Evolutionary conservation across 2,888 invertebrate species (phyloP).

Genomic region (Drosophila paranaensis): DNA sequence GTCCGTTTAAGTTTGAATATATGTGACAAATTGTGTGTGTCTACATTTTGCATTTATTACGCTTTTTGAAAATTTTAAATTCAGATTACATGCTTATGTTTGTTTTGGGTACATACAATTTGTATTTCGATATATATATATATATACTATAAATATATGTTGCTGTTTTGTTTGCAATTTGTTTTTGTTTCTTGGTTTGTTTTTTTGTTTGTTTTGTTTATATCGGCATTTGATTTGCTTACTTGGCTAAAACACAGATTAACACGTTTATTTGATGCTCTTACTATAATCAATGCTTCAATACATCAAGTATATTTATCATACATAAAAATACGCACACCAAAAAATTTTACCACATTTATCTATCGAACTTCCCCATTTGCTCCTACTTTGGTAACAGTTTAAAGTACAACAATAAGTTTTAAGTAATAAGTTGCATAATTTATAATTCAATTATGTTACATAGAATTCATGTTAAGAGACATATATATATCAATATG

Average conservation of each 20-base stretch:
- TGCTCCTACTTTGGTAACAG: conserved; percentile 53
- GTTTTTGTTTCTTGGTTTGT: background rate
- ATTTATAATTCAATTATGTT: conserved; percentile 54
- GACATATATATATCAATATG: conserved; percentile 11
- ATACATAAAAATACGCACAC: conserved; percentile 64
- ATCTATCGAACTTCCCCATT: conserved; percentile 55
- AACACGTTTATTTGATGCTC: conserved; percentile 72
- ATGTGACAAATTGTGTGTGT: conserved; percentile 37
- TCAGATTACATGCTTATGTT: conserved; percentile 73
- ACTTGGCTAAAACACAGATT: conserved; percentile 81
- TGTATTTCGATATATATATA: conserved; percentile 66
- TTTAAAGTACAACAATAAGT: conserved; percentile 72
- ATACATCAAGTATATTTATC: conserved; percentile 32
- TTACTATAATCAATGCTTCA: conserved; percentile 29
- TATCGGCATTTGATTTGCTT: conserved; percentile 51
- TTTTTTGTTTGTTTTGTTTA: conserved; percentile 26
- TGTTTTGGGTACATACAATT: conserved; percentile 68
- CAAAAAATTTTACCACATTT: conserved; percentile 61
- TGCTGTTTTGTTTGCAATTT: conserved; percentile 17
- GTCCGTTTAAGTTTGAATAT: conserved; percentile 32
- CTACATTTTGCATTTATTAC: conserved; percentile 75
- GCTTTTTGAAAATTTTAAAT: conserved; percentile 78
- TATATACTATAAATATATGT: conserved; percentile 42
- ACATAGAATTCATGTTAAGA: conserved; percentile 21
- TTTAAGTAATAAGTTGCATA: conserved; percentile 51